A percentile compares a stretch with the other conserved stretches of the same genome.
Conservation (phyloP, 2,888 invertebrate genomes). For the Limnephilus rhombicus region DNA sequence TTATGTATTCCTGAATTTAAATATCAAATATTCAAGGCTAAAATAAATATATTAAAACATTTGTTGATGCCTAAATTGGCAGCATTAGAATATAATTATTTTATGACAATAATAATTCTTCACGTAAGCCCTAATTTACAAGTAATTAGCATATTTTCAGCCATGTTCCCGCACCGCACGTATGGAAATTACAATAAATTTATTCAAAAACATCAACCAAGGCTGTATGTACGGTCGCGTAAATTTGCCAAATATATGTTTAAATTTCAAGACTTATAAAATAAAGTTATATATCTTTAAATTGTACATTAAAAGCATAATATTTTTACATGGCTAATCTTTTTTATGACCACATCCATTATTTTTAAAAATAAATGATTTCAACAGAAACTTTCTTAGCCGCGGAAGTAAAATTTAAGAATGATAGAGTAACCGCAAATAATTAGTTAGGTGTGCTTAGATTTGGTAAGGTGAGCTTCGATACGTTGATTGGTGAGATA, state of each 20-base stretch:
- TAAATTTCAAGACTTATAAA: neutral
- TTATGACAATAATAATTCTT: conserved; percentile 24
- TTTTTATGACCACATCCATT: too few species aligned
- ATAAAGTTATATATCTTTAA: neutral
- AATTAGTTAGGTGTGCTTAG: too few species aligned
- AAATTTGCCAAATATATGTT: conserved; percentile 13
- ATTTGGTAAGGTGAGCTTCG: too few species aligned
- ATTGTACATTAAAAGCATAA: too few species aligned
- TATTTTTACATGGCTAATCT: too few species aligned
- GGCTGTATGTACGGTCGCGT: neutral
- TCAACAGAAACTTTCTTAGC: too few species aligned
- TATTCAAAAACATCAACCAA: conserved; percentile 43
- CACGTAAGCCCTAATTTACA: conserved; percentile 39
- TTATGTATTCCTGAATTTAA: neutral
- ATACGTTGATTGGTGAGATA: too few species aligned
- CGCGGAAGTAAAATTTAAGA: too few species aligned
- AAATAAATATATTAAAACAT: conserved; percentile 6
- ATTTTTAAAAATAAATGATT: too few species aligned
- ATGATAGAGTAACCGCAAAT: too few species aligned
- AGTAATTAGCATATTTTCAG: conserved; percentile 35
- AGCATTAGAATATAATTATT: conserved; percentile 23
- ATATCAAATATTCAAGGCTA: neutral
- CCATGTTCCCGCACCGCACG: conserved; percentile 25
- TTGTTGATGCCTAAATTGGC: conserved; percentile 7
- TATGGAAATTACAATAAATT: conserved; percentile 39